Conservation (phyloP, 1,140 invertebrate genomes). For the Dinoponera quadriceps region DNA sequence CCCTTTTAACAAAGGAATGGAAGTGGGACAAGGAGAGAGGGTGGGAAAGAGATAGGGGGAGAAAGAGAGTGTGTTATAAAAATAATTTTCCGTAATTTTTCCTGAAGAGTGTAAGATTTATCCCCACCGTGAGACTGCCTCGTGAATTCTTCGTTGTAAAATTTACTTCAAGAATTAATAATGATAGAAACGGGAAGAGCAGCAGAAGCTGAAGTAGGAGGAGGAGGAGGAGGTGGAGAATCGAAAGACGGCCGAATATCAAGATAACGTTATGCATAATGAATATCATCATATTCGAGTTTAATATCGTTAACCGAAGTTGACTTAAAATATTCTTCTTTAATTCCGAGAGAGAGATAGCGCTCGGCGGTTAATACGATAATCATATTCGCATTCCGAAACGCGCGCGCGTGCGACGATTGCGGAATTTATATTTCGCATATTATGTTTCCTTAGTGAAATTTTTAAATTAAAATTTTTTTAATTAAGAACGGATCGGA, state of each 20-base stretch:
- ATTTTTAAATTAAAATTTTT: conserved; percentile 5
- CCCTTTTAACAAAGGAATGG: conserved; percentile 39
- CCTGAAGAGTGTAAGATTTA: conserved; percentile 22
- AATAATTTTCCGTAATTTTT: conserved; percentile 39
- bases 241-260: background rate
- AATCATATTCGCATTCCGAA: background rate
- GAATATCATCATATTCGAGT: conserved; percentile 1
- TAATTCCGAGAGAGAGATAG: background rate
- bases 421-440: background rate
- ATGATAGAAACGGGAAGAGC: background rate
- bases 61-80: conserved; percentile 3
- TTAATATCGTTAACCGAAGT: conserved; percentile 10
- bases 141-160: background rate
- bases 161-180: conserved; percentile 8
- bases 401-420: background rate
- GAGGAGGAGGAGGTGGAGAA: background rate
- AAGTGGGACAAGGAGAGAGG: background rate
- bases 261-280: conserved; percentile 8
- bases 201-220: too few relatives aligned
- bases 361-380: background rate
- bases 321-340: background rate
- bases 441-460: background rate
- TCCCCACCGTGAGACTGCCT: conserved; percentile 11
- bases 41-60: background rate
- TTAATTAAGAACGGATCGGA: background rate